These are phyloP conservation scores for Linyphia triangularis DNA, from an alignment of 2,888 invertebrate species.

Conservation along the genomic window DNA sequence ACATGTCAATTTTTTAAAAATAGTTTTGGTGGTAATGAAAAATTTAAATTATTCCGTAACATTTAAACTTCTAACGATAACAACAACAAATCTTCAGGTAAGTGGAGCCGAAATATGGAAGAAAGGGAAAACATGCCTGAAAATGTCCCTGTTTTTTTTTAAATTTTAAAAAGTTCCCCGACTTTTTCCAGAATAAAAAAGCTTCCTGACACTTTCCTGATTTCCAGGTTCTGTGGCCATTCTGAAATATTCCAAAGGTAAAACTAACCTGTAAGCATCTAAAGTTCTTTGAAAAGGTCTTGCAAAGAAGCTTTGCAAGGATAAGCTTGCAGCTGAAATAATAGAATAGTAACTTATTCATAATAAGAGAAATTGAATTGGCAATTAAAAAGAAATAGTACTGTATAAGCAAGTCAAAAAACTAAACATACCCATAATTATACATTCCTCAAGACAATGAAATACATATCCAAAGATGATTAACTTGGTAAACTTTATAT, in stretches of 20 bases:
- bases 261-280: constrained; percentile 79
- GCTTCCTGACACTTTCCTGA: too few species aligned
- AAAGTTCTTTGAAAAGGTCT: constrained; percentile 86
- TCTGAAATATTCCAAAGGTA: constrained; percentile 30
- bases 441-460: constrained; percentile 89
- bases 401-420: not conserved
- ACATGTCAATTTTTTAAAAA: too few species aligned
- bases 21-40: too few species aligned
- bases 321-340: constrained; percentile 88
- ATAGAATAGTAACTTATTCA: not conserved
- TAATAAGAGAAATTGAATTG: not conserved
- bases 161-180: too few species aligned
- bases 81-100: too few species aligned
- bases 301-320: constrained; percentile 89
- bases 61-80: too few species aligned
- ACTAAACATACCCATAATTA: constrained; percentile 85
- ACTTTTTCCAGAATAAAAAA: too few species aligned
- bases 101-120: too few species aligned
- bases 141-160: too few species aligned
- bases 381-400: not conserved
- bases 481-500: constrained; percentile 89
- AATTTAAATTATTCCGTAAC: too few species aligned
- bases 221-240: too few species aligned
- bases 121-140: too few species aligned
- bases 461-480: constrained; percentile 92